Base-by-base conservation (phyloP, 1,140 invertebrate species). In the Teleopsis dalmanni region DNA sequence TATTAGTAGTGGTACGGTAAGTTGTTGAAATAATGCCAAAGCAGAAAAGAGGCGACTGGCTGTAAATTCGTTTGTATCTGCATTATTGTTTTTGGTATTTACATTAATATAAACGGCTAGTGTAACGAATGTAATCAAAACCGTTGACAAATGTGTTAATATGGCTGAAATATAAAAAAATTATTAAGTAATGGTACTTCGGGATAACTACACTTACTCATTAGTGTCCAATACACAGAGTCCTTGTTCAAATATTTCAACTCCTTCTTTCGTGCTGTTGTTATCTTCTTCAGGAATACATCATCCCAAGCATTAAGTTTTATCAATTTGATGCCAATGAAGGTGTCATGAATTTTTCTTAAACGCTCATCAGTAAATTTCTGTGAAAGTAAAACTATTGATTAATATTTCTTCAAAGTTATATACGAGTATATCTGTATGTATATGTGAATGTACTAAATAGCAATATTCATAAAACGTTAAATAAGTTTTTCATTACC, bases 221-320 rank as follows among this genome's bases (percentile, higher is more conserved):
- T 82, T 34, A 85, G 68, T 16, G 82, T 80, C 78, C 84, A 84
- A 53, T 85, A 85, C 11, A 84, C 55, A 0, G 85, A 84, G 63
- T 88, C 84, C 54, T 77, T 83, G 56, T 85, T 80, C 9, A 92
- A 69, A 50, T 80, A 75, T 55, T 79, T 78, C 4, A 91, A 62
- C 72, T 93, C 89, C 48, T 81, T 77, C 53, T 81, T 72, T 45
- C 89, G 73, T 2, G 83, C 74, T 35, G 73, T 67, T 41, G 77
- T 69, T 54, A 91, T 82, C 57, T 79, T 79, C 48, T 81, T 70
- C 16, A 80, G 73, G 59, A 88, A 91, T 2, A 83, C 72, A 29
- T 78, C 74, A 70, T 91, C 88, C 88, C 88, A 91, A 11, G 84
- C 85, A 60, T 85, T 81, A 4, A 92, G 72, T 60, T 92, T 92